phyloP scores from a whole-genome alignment of 37 sponge, comb jelly and placozoan species.

The Ephydatia muelleri region DNA sequence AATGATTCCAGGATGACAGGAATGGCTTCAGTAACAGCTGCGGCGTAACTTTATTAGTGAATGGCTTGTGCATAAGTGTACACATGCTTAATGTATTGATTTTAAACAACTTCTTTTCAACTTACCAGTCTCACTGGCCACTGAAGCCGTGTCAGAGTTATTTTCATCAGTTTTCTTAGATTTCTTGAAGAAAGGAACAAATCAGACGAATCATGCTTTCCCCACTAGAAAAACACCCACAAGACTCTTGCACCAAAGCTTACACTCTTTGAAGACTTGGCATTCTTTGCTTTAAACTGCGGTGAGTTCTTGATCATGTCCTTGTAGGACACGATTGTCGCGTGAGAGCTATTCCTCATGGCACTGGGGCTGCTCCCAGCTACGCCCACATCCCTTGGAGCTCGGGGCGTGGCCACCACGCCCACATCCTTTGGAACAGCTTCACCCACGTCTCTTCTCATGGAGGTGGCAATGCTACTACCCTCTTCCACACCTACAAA shows the following conservation, averaged over 20 bases:
- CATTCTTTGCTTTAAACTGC: constrained; percentile 2
- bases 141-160: not conserved
- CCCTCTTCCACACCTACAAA: not conserved
- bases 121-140: not conserved
- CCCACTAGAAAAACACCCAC: too few relatives aligned
- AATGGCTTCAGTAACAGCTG: too few relatives aligned
- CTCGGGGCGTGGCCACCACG: not conserved
- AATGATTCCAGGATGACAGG: too few relatives aligned
- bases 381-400: not conserved
- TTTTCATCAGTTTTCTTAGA: not conserved
- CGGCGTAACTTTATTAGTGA: too few relatives aligned
- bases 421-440: not conserved
- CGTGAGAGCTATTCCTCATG: not conserved
- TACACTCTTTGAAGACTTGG: not conserved
- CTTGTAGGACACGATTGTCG: constrained; percentile 27
- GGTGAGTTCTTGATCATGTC: constrained; percentile 41
- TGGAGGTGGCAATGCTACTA: not conserved
- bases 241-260: too few relatives aligned
- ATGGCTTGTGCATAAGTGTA: too few relatives aligned
- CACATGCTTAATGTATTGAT: too few relatives aligned
- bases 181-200: not conserved
- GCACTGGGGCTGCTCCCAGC: not conserved
- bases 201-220: not conserved
- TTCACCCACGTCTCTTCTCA: too few relatives aligned
- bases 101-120: not conserved